Evolutionary conservation across 2,113 vertebrate species (phyloP).

Genomic region (Pipa parva): DNA sequence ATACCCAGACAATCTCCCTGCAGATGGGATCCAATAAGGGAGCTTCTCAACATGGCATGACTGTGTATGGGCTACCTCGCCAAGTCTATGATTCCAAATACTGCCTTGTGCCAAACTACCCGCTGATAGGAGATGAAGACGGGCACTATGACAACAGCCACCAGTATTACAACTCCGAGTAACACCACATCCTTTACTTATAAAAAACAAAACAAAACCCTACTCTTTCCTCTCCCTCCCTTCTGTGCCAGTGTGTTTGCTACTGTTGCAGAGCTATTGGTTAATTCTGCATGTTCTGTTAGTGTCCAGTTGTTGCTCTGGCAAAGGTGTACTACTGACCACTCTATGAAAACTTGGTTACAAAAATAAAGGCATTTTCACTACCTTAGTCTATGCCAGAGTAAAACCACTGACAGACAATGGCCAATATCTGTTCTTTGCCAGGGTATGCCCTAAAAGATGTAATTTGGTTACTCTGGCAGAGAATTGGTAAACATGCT

Average conservation of each 20-base stretch:
- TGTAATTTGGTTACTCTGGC: background rate
- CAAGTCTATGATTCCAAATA: conserved; percentile 94
- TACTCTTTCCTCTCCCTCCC: conserved; percentile 14
- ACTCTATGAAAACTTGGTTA: background rate
- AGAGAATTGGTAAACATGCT: conserved; percentile 6
- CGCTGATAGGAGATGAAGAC: conserved; percentile 49
- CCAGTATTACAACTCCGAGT: conserved; percentile 81
- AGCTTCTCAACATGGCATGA: conserved; percentile 89
- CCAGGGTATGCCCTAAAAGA: background rate
- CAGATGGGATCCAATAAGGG: conserved; percentile 96
- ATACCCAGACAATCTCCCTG: conserved; percentile 80
- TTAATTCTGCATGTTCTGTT: background rate
- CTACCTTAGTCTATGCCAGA: background rate
- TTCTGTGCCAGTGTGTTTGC: conserved; percentile 31
- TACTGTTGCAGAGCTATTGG: conserved; percentile 2
- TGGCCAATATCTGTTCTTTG: background rate
- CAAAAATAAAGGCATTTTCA: background rate
- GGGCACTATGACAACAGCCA: conserved; percentile 67
- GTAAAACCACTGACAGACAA: conserved; percentile 16
- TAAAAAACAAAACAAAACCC: conserved; percentile 9
- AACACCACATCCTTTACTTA: conserved; percentile 27
- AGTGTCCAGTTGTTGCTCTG: background rate
- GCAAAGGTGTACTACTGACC: background rate
- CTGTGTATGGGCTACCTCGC: conserved; percentile 85
- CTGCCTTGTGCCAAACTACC: conserved; percentile 58